Percentiles rank a stretch among this genome's conserved stretches.
Evolutionary conservation across 2,888 invertebrate genomes (phyloP).

Genomic region (Arge pagana): DNA sequence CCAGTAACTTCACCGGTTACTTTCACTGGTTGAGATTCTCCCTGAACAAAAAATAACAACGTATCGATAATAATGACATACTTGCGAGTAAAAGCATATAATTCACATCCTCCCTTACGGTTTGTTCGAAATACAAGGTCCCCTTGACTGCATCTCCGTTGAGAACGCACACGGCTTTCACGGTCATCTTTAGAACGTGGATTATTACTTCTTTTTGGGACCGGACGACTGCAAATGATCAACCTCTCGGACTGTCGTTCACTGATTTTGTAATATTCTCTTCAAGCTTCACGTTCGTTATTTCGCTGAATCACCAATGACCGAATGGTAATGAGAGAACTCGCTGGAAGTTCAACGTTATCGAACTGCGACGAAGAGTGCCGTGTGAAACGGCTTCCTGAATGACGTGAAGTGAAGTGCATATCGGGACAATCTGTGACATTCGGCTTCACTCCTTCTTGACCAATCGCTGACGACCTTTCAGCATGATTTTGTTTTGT

Average conservation of each 20-base stretch:
- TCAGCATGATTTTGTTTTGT: too few relatives aligned
- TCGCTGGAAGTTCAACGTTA: too few relatives aligned
- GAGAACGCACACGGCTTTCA: slow-evolving; percentile 85
- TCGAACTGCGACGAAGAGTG: too few relatives aligned
- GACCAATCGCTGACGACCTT: too few relatives aligned
- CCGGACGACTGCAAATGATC: background rate
- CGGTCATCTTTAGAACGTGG: slow-evolving; percentile 49
- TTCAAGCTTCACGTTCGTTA: background rate
- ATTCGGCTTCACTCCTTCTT: too few relatives aligned
- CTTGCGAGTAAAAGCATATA: background rate
- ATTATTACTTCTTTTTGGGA: background rate
- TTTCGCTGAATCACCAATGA: slow-evolving; percentile 17
- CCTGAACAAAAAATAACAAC: slow-evolving; percentile 56
- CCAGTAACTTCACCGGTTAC: slow-evolving; percentile 85
- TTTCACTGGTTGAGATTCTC: slow-evolving; percentile 68
- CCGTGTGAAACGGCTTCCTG: slow-evolving; percentile 12
- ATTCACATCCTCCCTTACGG: slow-evolving; percentile 59
- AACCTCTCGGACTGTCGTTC: background rate
- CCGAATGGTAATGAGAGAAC: slow-evolving; percentile 2
- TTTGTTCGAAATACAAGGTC: slow-evolving; percentile 79
- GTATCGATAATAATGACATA: background rate
- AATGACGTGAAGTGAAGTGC: too few relatives aligned
- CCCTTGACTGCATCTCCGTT: slow-evolving; percentile 81
- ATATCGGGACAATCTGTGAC: too few relatives aligned
- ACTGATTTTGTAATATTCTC: background rate